Conservation (phyloP, 1,140 invertebrate species). For the Polyergus mexicanus region DNA sequence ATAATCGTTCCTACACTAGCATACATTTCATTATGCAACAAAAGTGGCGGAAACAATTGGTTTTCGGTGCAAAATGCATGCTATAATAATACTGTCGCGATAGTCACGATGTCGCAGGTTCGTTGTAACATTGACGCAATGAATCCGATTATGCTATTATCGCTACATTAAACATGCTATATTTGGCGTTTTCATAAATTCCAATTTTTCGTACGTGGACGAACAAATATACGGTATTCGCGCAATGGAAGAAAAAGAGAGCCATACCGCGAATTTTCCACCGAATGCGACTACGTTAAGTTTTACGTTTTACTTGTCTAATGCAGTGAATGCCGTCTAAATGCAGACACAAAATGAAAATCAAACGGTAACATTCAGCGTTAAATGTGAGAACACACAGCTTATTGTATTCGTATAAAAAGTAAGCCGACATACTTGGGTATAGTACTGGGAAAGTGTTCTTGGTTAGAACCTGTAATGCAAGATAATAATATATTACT, state of each 20-base stretch:
- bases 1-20: neutral
- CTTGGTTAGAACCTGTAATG: neutral
- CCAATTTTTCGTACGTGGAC: neutral
- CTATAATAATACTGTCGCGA: constrained; percentile 27
- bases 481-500: constrained; percentile 1
- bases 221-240: neutral
- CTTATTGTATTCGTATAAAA: constrained; percentile 50
- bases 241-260: constrained; percentile 41
- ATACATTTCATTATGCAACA: constrained; percentile 19
- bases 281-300: constrained; percentile 33
- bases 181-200: constrained; percentile 50
- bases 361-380: constrained; percentile 41
- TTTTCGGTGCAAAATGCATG: constrained; percentile 48
- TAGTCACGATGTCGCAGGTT: constrained; percentile 32
- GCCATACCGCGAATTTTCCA: constrained; percentile 25
- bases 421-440: constrained; percentile 13
- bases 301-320: constrained; percentile 45
- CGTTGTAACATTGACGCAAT: constrained; percentile 46
- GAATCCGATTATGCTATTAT: constrained; percentile 57
- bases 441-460: neutral
- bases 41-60: constrained; percentile 39
- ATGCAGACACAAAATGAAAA: constrained; percentile 51
- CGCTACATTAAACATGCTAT: constrained; percentile 55
- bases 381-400: constrained; percentile 16
- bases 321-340: constrained; percentile 10